Conservation (phyloP, 1,140 invertebrate species). For the Drosophila pachea region DNA sequence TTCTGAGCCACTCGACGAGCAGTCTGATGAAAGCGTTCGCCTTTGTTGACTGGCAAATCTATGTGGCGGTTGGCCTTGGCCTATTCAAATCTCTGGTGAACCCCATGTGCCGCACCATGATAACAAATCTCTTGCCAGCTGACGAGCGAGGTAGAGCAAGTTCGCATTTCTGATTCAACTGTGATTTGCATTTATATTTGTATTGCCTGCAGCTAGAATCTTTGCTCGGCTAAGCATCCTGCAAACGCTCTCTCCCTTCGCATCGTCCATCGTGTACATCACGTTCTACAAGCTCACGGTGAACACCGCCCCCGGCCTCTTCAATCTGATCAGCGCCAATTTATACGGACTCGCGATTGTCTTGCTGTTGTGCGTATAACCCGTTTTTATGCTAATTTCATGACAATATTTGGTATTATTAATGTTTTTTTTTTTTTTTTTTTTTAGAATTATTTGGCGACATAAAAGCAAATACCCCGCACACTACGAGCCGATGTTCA, state of each 20-base stretch:
- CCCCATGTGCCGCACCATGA: slow-evolving; percentile 82
- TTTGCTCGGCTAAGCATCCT: slow-evolving; percentile 82
- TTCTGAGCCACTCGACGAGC: slow-evolving; percentile 76
- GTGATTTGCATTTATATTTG: not conserved
- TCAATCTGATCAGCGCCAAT: slow-evolving; percentile 80
- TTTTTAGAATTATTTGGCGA: slow-evolving; percentile 56
- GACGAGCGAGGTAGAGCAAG: slow-evolving; percentile 79
- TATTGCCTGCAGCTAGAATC: slow-evolving; percentile 79
- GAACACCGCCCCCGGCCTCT: slow-evolving; percentile 80
- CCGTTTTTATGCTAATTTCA: slow-evolving; percentile 12
- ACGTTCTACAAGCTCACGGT: slow-evolving; percentile 82
- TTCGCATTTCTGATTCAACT: not conserved
- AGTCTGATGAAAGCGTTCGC: slow-evolving; percentile 81
- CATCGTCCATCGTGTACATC: slow-evolving; percentile 82
- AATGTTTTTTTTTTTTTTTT: slow-evolving; percentile 6
- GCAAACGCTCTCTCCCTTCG: slow-evolving; percentile 82
- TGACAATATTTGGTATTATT: not conserved
- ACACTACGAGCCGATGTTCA: slow-evolving; percentile 63
- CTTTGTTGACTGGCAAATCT: slow-evolving; percentile 83
- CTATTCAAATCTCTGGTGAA: slow-evolving; percentile 81
- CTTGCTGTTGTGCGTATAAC: slow-evolving; percentile 52
- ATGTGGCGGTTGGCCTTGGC: slow-evolving; percentile 79
- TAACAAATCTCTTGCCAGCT: slow-evolving; percentile 83
- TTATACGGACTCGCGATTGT: slow-evolving; percentile 68
- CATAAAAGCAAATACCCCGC: slow-evolving; percentile 40